Percentiles rank a stretch among this genome's conserved stretches.
phyloP scores from a whole-genome alignment of 2,113 vertebrate genomes.

The Protomyctophum bolini region DNA sequence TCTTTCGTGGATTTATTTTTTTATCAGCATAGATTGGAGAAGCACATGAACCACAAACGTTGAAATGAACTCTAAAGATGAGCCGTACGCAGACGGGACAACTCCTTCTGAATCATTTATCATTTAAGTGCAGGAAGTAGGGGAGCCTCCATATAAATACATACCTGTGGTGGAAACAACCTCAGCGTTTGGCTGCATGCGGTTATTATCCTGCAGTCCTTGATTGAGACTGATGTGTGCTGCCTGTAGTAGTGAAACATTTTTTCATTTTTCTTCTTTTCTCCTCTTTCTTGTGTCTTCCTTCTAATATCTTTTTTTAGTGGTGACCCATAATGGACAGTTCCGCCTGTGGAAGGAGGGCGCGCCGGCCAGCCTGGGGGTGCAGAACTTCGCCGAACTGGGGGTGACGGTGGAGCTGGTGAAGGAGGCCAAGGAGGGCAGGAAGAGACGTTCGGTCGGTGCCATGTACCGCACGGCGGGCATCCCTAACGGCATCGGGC shows the following conservation, averaged over 20 bases:
- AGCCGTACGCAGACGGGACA: constrained; percentile 3
- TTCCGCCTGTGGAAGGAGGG: constrained; percentile 81
- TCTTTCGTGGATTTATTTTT: too few species aligned
- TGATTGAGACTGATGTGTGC: constrained; percentile 62
- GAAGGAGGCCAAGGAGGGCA: constrained; percentile 75
- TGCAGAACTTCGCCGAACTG: constrained; percentile 78
- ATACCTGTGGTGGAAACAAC: constrained; percentile 65
- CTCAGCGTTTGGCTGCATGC: constrained; percentile 66
- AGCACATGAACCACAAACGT: too few species aligned
- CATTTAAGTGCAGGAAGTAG: constrained; percentile 61
- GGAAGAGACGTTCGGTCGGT: constrained; percentile 70
- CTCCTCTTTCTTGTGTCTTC: constrained; percentile 21
- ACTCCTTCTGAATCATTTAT: constrained; percentile 49
- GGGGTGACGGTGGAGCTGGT: constrained; percentile 79
- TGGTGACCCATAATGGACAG: constrained; percentile 76
- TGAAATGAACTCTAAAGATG: too few species aligned
- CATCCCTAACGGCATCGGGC: constrained; percentile 78
- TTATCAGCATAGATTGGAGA: too few species aligned
- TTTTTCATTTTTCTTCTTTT: not conserved
- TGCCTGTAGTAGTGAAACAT: constrained; percentile 46
- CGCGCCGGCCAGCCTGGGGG: constrained; percentile 64
- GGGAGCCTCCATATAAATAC: constrained; percentile 45
- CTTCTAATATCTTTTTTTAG: constrained; percentile 56
- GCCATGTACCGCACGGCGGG: constrained; percentile 77
- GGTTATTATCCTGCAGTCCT: constrained; percentile 63